Conservation (phyloP, 2,113 vertebrate genomes). For the Saguinus midas region DNA sequence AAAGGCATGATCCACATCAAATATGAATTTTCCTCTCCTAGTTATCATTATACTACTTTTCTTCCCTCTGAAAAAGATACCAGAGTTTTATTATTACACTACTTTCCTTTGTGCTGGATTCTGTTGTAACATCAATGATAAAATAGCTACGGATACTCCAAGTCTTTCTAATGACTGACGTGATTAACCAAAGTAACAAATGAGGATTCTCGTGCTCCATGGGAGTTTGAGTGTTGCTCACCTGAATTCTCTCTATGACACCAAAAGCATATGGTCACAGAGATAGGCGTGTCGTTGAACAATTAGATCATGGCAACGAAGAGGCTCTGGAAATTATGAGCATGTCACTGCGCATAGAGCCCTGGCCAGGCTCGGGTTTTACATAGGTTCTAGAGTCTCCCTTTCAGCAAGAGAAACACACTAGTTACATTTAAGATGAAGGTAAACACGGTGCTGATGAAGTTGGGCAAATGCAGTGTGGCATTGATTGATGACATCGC, state of each 20-base stretch:
- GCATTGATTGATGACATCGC: slow-evolving; percentile 67
- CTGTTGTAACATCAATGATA: rapidly evolving
- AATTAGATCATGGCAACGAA: no score
- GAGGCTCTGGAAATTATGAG: not conserved
- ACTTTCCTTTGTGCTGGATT: not conserved
- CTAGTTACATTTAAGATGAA: slow-evolving; percentile 27
- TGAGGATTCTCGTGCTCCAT: not conserved
- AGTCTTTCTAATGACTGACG: not conserved
- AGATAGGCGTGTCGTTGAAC: rapidly evolving
- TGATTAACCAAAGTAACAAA: not conserved
- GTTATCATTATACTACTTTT: not conserved
- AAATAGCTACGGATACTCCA: no score
- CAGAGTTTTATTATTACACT: not conserved
- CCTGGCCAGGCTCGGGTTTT: not conserved
- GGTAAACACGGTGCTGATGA: slow-evolving; percentile 35
- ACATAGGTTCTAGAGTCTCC: not conserved
- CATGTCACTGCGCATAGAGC: not conserved
- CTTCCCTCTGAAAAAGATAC: not conserved
- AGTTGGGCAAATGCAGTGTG: slow-evolving; percentile 53
- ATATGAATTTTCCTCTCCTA: not conserved
- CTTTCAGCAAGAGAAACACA: not conserved
- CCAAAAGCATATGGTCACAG: not conserved
- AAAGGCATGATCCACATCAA: not conserved
- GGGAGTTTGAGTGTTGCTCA: no score
- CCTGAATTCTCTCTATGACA: not conserved